Conservation (phyloP, 2,113 vertebrate genomes). For the Blennius ocellaris region DNA sequence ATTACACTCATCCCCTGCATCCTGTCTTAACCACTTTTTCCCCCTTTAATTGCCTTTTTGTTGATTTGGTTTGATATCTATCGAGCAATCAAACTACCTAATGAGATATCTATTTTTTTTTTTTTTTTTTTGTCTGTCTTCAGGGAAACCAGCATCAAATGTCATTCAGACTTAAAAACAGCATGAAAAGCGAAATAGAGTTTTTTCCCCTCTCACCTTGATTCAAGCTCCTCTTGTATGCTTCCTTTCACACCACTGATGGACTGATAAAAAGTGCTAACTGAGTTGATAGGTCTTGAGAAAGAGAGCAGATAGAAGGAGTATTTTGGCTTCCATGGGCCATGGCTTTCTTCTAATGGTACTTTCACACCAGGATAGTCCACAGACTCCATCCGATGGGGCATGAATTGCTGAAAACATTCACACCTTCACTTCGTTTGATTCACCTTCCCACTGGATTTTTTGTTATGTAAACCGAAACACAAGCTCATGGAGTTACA, state of each 20-base stretch:
- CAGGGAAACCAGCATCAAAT: background rate
- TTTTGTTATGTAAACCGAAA: too few relatives aligned
- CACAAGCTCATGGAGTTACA: too few relatives aligned
- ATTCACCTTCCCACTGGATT: too few relatives aligned
- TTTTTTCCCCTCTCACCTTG: background rate
- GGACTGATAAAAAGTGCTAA: background rate
- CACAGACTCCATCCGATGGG: too few relatives aligned
- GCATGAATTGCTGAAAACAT: too few relatives aligned
- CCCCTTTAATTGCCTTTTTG: background rate
- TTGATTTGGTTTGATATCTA: background rate
- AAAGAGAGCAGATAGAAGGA: background rate
- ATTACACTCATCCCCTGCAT: conserved; percentile 18
- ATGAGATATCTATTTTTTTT: background rate
- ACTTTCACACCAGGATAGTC: too few relatives aligned
- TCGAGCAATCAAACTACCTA: background rate
- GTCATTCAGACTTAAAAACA: background rate
- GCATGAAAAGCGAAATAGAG: background rate
- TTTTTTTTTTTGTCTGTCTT: background rate
- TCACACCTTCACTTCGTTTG: too few relatives aligned
- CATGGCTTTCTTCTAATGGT: too few relatives aligned
- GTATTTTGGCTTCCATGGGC: background rate
- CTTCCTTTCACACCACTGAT: background rate
- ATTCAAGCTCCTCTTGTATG: background rate
- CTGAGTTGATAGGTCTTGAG: conserved; percentile 16
- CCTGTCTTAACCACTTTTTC: conserved; percentile 12